Conservation (phyloP, 2,888 invertebrate species). For the Brenthis ino region DNA sequence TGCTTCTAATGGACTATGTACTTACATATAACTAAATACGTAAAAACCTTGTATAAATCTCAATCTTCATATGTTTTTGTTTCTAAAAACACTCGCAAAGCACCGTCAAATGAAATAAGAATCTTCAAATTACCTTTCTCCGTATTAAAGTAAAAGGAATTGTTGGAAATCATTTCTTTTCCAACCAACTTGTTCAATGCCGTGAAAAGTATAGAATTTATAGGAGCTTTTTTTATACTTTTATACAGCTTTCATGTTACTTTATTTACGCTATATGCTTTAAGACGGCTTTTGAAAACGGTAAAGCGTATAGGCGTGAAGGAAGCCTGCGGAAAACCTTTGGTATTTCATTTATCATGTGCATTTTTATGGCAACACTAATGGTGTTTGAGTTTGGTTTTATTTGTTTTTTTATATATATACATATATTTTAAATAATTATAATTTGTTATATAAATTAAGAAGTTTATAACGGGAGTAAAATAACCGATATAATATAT, state of each 20-base stretch:
- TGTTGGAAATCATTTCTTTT: slow-evolving; percentile 20
- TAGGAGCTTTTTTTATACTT: slow-evolving; percentile 24
- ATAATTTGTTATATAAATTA: not conserved
- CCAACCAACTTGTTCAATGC: slow-evolving; percentile 23
- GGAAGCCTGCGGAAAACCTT: slow-evolving; percentile 4
- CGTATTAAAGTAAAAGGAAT: slow-evolving; percentile 7
- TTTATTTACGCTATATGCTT: slow-evolving; percentile 32
- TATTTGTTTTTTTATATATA: not conserved
- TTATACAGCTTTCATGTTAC: slow-evolving; percentile 23
- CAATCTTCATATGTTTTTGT: not conserved
- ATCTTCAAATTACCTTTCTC: slow-evolving; percentile 2
- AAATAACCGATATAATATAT: too few relatives aligned
- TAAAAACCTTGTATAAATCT: too few relatives aligned
- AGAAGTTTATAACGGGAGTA: too few relatives aligned
- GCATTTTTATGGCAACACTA: slow-evolving; percentile 15
- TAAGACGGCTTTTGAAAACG: slow-evolving; percentile 32
- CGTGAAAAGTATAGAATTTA: slow-evolving; percentile 26
- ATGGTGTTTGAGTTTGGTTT: not conserved
- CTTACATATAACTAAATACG: too few relatives aligned
- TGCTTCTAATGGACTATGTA: too few relatives aligned
- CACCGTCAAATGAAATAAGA: slow-evolving; percentile 4
- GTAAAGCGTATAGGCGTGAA: slow-evolving; percentile 15
- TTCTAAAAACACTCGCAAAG: not conserved
- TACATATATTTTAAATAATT: not conserved
- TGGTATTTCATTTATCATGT: slow-evolving; percentile 21